Evolutionary conservation across 2,113 vertebrate genomes (phyloP).

Genomic region (Boleophthalmus pectinirostris): DNA sequence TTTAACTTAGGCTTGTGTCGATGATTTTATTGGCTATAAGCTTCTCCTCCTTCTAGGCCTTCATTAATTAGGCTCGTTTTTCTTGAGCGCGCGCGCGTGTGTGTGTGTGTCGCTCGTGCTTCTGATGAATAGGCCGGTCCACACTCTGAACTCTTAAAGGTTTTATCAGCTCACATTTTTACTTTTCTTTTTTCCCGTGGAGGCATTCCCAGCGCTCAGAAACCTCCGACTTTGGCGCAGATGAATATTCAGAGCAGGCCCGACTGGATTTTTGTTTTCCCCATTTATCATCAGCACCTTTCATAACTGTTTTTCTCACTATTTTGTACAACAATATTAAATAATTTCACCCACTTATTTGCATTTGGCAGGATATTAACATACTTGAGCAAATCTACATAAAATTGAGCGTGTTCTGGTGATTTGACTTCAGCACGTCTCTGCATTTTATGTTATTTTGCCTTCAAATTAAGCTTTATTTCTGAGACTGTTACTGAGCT

Average conservation of each 20-base stretch:
- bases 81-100: background rate
- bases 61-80: background rate
- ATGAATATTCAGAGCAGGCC: conserved; percentile 5
- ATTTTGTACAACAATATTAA: background rate
- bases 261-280: background rate
- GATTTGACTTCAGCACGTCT: background rate
- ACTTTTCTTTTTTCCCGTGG: background rate
- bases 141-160: no score
- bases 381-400: background rate
- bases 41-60: background rate
- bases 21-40: no score
- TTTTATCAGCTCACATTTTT: background rate
- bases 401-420: background rate
- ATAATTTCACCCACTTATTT: background rate
- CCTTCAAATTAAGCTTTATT: background rate
- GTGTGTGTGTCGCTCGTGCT: background rate
- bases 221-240: background rate
- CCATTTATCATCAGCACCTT: background rate
- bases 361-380: background rate
- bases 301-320: background rate
- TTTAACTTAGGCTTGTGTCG: background rate
- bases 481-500: background rate
- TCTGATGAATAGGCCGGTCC: no score
- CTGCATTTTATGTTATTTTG: background rate
- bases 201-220: background rate